Evolutionary conservation across 2,113 vertebrate genomes (phyloP).

Genomic region (Mohoua ochrocephala): DNA sequence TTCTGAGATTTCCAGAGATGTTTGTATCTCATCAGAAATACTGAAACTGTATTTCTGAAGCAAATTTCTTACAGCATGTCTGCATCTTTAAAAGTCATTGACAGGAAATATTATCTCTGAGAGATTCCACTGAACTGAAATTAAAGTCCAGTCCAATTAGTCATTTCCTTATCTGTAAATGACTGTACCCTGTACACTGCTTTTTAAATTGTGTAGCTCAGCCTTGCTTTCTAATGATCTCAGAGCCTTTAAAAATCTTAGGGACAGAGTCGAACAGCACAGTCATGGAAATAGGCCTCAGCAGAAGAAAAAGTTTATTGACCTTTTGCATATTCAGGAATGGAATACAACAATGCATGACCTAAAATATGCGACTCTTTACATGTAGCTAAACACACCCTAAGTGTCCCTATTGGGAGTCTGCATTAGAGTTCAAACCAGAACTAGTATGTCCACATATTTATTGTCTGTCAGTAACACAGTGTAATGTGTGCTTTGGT

Average conservation of each 20-base stretch:
- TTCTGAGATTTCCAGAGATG: neutral
- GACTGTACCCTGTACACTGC: neutral
- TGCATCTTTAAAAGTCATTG: neutral
- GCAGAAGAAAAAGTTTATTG: neutral
- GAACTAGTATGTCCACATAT: neutral
- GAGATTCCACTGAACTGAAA: neutral
- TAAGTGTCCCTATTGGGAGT: neutral
- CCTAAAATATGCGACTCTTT: neutral
- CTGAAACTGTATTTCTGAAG: neutral
- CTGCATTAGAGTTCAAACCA: neutral
- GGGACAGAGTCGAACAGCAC: neutral
- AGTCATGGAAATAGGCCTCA: neutral
- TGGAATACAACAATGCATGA: neutral
- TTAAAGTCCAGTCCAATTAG: neutral
- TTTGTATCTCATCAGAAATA: neutral
- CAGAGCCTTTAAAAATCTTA: neutral
- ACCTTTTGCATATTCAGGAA: neutral
- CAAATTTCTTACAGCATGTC: neutral
- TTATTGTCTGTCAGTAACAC: neutral
- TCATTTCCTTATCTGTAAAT: neutral
- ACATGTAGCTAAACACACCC: neutral
- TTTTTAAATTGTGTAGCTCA: neutral
- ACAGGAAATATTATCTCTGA: neutral
- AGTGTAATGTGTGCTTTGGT: neutral
- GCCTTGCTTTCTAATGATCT: neutral